Evolutionary conservation across 1,140 invertebrate species (phyloP).

Genomic region (Sweltsa coloradensis): DNA sequence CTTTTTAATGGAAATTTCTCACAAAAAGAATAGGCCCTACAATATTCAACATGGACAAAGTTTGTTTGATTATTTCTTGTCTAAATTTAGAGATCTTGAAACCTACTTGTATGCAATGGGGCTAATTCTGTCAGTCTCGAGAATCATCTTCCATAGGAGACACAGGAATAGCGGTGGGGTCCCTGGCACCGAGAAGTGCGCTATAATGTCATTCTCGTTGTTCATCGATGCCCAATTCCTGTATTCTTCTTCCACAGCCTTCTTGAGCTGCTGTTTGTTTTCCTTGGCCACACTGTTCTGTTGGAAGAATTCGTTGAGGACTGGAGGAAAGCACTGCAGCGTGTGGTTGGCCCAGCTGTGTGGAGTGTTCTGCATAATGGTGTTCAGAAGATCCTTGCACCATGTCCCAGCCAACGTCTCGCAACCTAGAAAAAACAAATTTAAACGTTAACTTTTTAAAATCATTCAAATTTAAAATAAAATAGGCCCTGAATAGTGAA

Average conservation of each 20-base stretch:
- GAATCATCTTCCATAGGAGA: constrained; percentile 90
- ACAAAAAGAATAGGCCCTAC: too few species aligned
- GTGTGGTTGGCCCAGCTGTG: constrained; percentile 91
- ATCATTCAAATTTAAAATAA: too few species aligned
- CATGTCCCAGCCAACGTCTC: constrained; percentile 61
- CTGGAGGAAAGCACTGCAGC: constrained; percentile 78
- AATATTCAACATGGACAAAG: too few species aligned
- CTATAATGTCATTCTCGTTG: constrained; percentile 91
- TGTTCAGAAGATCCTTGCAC: constrained; percentile 80
- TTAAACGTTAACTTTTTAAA: too few species aligned
- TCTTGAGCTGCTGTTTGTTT: constrained; percentile 81
- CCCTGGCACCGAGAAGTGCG: constrained; percentile 83
- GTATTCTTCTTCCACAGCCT: constrained; percentile 88
- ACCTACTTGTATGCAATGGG: constrained; percentile 87
- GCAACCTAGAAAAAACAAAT: too few species aligned
- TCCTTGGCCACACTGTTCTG: constrained; percentile 75
- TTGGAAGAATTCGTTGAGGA: constrained; percentile 75
- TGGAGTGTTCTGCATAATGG: constrained; percentile 87
- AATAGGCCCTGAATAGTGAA: too few species aligned
- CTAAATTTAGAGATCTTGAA: too few species aligned
- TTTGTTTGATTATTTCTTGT: too few species aligned
- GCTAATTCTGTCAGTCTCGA: constrained; percentile 85
- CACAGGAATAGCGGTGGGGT: constrained; percentile 81
- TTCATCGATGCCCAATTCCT: constrained; percentile 94
- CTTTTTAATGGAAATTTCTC: too few species aligned